Percentiles rank a stretch among this genome's conserved stretches.
Conservation (phyloP, 2,888 invertebrate species). For the Caenorhabditis sp. region DNA sequence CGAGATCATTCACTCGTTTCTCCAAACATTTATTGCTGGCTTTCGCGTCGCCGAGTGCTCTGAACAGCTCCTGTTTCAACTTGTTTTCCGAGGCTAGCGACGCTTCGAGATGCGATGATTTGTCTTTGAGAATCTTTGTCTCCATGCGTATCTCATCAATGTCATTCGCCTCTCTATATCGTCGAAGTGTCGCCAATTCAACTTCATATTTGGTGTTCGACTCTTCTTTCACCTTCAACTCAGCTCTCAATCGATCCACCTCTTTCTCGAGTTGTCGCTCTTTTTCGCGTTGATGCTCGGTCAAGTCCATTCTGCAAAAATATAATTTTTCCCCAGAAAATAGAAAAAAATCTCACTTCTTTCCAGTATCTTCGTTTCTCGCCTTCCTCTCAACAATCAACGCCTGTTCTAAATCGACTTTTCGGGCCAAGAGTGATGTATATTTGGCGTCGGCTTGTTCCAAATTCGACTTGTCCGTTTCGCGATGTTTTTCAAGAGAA, state of each 20-base stretch:
- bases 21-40: slow-evolving; percentile 38
- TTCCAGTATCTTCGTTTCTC: slow-evolving; percentile 79
- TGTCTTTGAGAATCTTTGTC: slow-evolving; percentile 79
- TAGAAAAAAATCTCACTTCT: slow-evolving; percentile 28
- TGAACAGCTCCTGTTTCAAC: slow-evolving; percentile 95
- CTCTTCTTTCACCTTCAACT: slow-evolving; percentile 75
- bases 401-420: slow-evolving; percentile 80
- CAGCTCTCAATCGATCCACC: slow-evolving; percentile 45
- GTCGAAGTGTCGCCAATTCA: slow-evolving; percentile 75
- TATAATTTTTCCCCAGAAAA: too few species aligned
- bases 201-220: slow-evolving; percentile 76
- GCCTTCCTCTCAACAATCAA: slow-evolving; percentile 73
- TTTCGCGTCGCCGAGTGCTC: slow-evolving; percentile 71
- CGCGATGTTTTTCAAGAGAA: slow-evolving; percentile 79
- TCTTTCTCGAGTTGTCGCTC: slow-evolving; percentile 52
- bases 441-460: slow-evolving; percentile 82
- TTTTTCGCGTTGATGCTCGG: slow-evolving; percentile 52
- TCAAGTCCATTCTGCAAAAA: slow-evolving; percentile 33
- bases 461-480: slow-evolving; percentile 82
- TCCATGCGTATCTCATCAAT: slow-evolving; percentile 49
- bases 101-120: slow-evolving; percentile 88
- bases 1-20: slow-evolving; percentile 17
- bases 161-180: slow-evolving; percentile 73
- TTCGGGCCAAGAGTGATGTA: slow-evolving; percentile 84
- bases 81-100: slow-evolving; percentile 94